Base-by-base conservation (phyloP, 2,888 invertebrate species). In the Chrysomela aeneicollis region DNA sequence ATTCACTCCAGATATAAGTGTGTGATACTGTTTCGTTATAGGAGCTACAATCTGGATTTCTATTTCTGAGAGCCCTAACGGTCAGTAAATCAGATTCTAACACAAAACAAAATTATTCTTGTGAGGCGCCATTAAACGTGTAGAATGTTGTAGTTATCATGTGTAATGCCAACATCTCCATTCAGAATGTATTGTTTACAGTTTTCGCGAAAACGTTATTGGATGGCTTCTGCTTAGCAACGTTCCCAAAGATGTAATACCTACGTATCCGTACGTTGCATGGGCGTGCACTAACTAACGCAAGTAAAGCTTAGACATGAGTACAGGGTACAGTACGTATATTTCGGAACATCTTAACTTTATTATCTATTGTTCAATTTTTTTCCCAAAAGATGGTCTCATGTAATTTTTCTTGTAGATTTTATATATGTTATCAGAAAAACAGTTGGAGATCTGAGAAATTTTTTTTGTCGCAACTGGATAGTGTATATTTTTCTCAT, bases 41-140 rank as follows among this genome's bases (percentile, higher is more conserved):
- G 26, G 6, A 26, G 26, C 26, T 26, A 6, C 26, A 26, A 26
- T 26, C 26, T 26, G 35, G 2, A 35, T 42, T 10, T 1, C 6
- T 42, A 42, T 42, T 42, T 15, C 3, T 8, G 15, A n/a, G 1
- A n/a, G 42, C n/a, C n/a, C 15, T 8, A 15, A 42, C 42, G 4
- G 4, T 8, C 5, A 12, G 2, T 42, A 42, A 42, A 42, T 42
- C 42, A 42, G n/a, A 42, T 15, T 6, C n/a, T 15, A 15, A 42
- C 42, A 42, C 42, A 15, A 15, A 42, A 42, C 42, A 15, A n/a
- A 15, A n/a, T n/a, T 15, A 42, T 2, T 42, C 42, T 15, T 15
- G 42, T 42, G 42, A 15, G 42, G 42, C 42, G 42, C 42, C 42
- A 42, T 42, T 42, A 6, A 42, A 42, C 42, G 42, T 42, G 42